Percentiles rank a stretch among this genome's conserved stretches.
phyloP scores from a whole-genome alignment of 2,888 invertebrate genomes.

The Cynaeus angustus region DNA sequence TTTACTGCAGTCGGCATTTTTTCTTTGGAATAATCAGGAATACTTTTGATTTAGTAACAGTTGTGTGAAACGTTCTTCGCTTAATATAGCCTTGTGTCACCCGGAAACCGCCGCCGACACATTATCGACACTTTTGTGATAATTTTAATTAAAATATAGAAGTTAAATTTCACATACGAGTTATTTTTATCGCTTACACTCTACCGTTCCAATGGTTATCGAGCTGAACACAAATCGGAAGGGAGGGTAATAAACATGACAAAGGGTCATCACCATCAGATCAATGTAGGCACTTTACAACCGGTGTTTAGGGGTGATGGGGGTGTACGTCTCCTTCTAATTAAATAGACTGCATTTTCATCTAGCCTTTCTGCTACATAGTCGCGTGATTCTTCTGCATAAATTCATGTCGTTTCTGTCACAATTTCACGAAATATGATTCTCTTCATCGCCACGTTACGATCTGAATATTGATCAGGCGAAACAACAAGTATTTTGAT shows the following conservation, averaged over 20 bases:
- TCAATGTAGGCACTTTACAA: slow-evolving; percentile 59
- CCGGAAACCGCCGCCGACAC: no score
- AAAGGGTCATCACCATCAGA: slow-evolving; percentile 66
- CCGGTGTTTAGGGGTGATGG: slow-evolving; percentile 28
- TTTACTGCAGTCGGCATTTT: no score
- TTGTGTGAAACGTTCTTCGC: no score
- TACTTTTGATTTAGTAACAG: no score
- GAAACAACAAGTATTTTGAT: slow-evolving; percentile 19
- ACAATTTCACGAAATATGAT: slow-evolving; percentile 25
- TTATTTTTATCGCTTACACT: slow-evolving; percentile 56
- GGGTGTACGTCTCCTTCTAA: slow-evolving; percentile 7
- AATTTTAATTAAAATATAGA: slow-evolving; percentile 21
- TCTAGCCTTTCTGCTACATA: slow-evolving; percentile 4
- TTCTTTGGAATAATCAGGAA: no score
- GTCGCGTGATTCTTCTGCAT: slow-evolving; percentile 25
- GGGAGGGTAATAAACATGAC: slow-evolving; percentile 64
- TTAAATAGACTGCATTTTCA: slow-evolving; percentile 20
- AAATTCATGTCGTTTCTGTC: slow-evolving; percentile 14
- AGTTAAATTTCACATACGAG: slow-evolving; percentile 47
- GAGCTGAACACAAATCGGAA: slow-evolving; percentile 59
- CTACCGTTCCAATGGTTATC: slow-evolving; percentile 54
- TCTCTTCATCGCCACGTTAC: slow-evolving; percentile 1
- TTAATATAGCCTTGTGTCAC: no score
- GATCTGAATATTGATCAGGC: slow-evolving; percentile 30
- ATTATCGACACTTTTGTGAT: neutral